phyloP scores from a whole-genome alignment of 2,797 vertebrate genomes.

The Sebastes ruberrimus region DNA sequence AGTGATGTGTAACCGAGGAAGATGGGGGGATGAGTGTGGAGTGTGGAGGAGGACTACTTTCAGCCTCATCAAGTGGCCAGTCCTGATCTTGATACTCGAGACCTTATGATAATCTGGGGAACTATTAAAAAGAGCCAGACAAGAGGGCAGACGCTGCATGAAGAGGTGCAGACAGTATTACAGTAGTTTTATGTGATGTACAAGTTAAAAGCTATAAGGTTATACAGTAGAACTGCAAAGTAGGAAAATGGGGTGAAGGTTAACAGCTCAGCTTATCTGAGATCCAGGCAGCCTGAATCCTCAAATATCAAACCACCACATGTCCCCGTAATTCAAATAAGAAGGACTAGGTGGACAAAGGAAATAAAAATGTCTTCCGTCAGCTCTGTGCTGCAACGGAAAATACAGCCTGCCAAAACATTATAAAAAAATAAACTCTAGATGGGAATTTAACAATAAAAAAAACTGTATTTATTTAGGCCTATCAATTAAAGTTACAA shows the following conservation, averaged over 20 bases:
- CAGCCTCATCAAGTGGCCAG: not conserved
- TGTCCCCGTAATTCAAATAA: not conserved
- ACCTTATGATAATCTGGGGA: constrained; percentile 38
- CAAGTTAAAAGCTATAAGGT: constrained; percentile 11
- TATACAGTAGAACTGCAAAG: not conserved
- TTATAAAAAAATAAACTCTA: not conserved
- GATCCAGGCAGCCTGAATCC: constrained; percentile 7
- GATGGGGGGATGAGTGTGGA: not conserved
- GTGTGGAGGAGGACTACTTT: not conserved
- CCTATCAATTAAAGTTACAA: not conserved
- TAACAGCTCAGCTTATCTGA: constrained; percentile 1
- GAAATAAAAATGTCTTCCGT: not conserved
- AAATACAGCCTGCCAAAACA: constrained; percentile 1
- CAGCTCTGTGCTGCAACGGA: not conserved
- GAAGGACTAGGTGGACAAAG: not conserved
- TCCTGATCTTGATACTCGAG: constrained; percentile 7
- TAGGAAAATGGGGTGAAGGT: not conserved
- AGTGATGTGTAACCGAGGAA: not conserved
- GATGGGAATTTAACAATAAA: not conserved
- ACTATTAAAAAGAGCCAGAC: constrained; percentile 35
- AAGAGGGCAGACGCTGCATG: not conserved
- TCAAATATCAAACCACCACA: constrained; percentile 7
- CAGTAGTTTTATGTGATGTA: constrained; percentile 9
- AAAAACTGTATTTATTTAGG: not conserved
- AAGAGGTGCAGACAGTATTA: constrained; percentile 33